These are phyloP conservation scores for Eira barbara DNA, from an alignment of 2,113 vertebrate species.

Conservation along the genomic window DNA sequence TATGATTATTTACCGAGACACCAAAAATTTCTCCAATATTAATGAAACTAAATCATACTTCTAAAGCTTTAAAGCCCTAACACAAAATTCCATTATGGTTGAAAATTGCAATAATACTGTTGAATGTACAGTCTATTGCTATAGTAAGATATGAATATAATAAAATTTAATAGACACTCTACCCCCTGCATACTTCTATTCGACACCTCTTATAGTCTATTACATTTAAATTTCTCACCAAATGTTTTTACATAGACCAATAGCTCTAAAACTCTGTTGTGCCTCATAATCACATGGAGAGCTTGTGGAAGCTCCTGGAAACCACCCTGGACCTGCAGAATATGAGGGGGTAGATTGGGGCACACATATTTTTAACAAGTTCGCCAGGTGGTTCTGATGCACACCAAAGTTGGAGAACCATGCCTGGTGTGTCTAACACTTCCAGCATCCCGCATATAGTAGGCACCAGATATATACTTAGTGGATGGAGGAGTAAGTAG, in stretches of 20 bases:
- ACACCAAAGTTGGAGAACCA: not conserved
- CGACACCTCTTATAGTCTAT: not conserved
- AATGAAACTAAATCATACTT: constrained; percentile 25
- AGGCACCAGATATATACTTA: not conserved
- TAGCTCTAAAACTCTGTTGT: not conserved
- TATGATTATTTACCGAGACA: not conserved
- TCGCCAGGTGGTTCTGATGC: not conserved
- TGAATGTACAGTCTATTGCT: not conserved
- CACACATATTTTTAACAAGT: not conserved
- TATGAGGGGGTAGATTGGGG: not conserved
- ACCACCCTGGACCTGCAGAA: not conserved
- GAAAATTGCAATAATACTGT: not conserved
- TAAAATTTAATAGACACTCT: not conserved
- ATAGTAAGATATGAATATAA: not conserved
- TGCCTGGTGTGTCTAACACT: not conserved
- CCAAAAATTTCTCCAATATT: constrained; percentile 37
- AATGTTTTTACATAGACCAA: not conserved
- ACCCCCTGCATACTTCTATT: not conserved
- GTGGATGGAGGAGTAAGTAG: not conserved
- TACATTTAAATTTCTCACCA: not conserved
- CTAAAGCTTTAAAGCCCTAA: not conserved
- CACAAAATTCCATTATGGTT: not conserved
- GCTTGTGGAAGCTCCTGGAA: not conserved
- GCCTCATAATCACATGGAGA: not conserved
- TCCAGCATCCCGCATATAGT: not conserved